These are phyloP conservation scores for Xylocampa areola DNA, from an alignment of 2,888 invertebrate species.

Conservation along the genomic window DNA sequence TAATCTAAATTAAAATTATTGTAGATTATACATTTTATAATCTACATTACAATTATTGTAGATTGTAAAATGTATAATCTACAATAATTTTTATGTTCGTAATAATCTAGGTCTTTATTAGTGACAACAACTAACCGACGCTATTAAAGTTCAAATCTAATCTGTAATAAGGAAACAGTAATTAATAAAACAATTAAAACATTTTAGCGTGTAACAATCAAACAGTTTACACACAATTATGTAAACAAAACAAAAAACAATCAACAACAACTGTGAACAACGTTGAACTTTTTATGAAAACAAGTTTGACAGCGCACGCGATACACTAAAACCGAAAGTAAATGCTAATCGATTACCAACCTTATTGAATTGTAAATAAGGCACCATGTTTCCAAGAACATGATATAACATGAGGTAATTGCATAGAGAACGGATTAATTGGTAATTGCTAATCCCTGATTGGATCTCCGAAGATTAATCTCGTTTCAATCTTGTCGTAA, in stretches of 20 bases:
- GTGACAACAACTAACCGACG: too few species aligned
- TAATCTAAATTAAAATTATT: too few species aligned
- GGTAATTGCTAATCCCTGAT: conserved; percentile 43
- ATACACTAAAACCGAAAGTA: conserved; percentile 56
- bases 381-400: conserved; percentile 30
- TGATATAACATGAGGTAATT: conserved; percentile 51
- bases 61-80: too few species aligned
- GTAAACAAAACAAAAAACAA: conserved; percentile 51
- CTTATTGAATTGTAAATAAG: conserved; percentile 49
- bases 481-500: conserved; percentile 49
- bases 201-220: conserved; percentile 42
- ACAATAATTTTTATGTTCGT: too few species aligned
- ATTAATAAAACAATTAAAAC: conserved; percentile 8
- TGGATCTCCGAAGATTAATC: conserved; percentile 46
- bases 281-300: conserved; percentile 39
- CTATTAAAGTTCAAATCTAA: too few species aligned
- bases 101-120: too few species aligned
- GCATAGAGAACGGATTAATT: conserved; percentile 48
- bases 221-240: conserved; percentile 54
- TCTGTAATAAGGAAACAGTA: conserved; percentile 19
- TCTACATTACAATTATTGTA: too few species aligned
- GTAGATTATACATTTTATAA: too few species aligned
- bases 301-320: conserved; percentile 53
- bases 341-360: conserved; percentile 42
- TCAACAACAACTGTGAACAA: conserved; percentile 26